Evolutionary conservation across 2,113 vertebrate species (phyloP).

Genomic region (Castor canadensis): DNA sequence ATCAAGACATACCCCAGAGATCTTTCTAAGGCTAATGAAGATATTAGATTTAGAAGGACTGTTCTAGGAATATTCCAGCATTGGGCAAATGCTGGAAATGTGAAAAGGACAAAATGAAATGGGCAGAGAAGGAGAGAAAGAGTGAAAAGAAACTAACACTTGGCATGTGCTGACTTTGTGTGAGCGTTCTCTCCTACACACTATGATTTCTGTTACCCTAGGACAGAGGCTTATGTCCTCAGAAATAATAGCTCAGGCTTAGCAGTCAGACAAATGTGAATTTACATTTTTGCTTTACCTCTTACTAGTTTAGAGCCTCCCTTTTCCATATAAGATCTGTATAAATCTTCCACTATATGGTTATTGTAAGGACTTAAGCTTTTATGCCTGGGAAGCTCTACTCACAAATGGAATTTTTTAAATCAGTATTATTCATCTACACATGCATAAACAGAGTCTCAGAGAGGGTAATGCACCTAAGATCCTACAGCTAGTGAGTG

Average conservation of each 20-base stretch:
- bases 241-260: background rate
- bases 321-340: background rate
- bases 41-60: background rate
- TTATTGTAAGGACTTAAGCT: background rate
- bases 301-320: background rate
- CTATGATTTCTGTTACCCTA: background rate
- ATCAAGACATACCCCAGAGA: background rate
- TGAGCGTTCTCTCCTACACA: rapidly evolving
- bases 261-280: background rate
- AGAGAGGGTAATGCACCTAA: background rate
- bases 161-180: rapidly evolving
- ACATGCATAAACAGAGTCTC: background rate
- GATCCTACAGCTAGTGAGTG: background rate
- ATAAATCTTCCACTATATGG: background rate
- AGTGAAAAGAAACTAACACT: background rate
- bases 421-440: background rate
- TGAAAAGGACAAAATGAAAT: background rate
- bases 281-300: background rate
- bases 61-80: background rate
- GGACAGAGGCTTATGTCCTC: background rate
- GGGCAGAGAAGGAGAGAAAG: too few relatives aligned
- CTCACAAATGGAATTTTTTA: background rate
- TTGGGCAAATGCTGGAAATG: background rate
- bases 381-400: background rate
- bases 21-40: background rate